Percentiles rank a stretch among this genome's conserved stretches.
phyloP scores from a whole-genome alignment of 2,888 invertebrate species.

The Opisthograptis luteolata region DNA sequence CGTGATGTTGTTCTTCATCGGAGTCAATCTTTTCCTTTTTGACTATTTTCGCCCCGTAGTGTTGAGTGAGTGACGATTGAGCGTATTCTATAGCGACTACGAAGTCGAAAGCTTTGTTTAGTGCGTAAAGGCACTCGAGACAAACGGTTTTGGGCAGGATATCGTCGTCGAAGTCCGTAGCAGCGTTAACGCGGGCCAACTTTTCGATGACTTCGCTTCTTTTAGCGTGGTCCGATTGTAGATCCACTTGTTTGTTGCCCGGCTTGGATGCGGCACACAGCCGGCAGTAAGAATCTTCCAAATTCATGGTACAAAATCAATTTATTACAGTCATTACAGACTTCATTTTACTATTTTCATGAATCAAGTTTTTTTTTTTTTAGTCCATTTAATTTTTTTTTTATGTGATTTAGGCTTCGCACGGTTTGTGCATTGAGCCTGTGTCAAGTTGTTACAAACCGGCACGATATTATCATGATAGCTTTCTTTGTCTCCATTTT shows the following conservation, averaged over 20 bases:
- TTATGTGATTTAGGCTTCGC: too few species aligned
- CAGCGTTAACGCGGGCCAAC: conserved; percentile 52
- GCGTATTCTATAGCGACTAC: conserved; percentile 56
- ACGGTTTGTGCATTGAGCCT: too few species aligned
- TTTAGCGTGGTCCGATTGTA: conserved; percentile 45
- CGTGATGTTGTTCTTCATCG: conserved; percentile 13
- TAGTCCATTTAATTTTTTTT: too few species aligned
- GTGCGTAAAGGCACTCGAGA: conserved; percentile 51
- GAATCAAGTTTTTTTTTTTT: too few species aligned
- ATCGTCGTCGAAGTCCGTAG: conserved; percentile 47
- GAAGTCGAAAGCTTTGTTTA: conserved; percentile 61
- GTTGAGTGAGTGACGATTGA: conserved; percentile 48
- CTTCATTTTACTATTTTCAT: too few species aligned
- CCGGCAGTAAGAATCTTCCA: conserved; percentile 47
- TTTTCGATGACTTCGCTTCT: conserved; percentile 50
- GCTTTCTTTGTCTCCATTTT: too few species aligned
- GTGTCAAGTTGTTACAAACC: too few species aligned
- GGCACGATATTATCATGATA: too few species aligned
- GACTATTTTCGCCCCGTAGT: conserved; percentile 44
- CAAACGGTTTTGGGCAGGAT: conserved; percentile 60
- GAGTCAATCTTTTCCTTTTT: conserved; percentile 45
- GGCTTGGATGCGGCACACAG: conserved; percentile 61
- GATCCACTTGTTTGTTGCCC: conserved; percentile 48
- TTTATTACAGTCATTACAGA: too few species aligned
- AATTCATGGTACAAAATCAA: conserved; percentile 39